Percentiles rank a stretch among this genome's conserved stretches.
Conservation (phyloP, 2,888 invertebrate genomes). For the Mesoligia furuncula region DNA sequence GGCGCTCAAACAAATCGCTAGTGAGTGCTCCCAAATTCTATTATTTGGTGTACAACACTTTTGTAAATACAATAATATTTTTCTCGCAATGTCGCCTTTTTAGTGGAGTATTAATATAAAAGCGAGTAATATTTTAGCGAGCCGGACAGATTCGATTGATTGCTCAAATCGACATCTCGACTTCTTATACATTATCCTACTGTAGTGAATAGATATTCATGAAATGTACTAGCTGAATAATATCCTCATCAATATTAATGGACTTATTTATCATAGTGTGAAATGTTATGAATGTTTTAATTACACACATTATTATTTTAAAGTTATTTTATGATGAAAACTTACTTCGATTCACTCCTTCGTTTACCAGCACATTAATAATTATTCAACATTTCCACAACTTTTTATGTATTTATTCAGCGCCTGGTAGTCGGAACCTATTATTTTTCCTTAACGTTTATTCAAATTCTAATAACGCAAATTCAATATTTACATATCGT, state of each 20-base stretch:
- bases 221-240: constrained; percentile 8
- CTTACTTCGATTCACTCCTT: not conserved
- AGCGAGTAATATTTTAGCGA: constrained; percentile 24
- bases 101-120: constrained; percentile 25
- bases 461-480: constrained; percentile 66
- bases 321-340: not conserved
- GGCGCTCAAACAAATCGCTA: constrained; percentile 87
- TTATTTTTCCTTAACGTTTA: constrained; percentile 58
- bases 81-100: constrained; percentile 22
- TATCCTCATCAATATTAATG: constrained; percentile 43
- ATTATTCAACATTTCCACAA: constrained; percentile 35
- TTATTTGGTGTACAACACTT: constrained; percentile 48
- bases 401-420: constrained; percentile 45
- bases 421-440: constrained; percentile 38
- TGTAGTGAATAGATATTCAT: constrained; percentile 15
- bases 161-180: constrained; percentile 13
- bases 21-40: constrained; percentile 80
- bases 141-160: constrained; percentile 24
- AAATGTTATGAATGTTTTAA: constrained; percentile 23
- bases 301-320: constrained; percentile 19
- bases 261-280: constrained; percentile 23
- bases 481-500: constrained; percentile 70
- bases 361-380: constrained; percentile 21
- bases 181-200: constrained; percentile 11
- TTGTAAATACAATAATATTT: constrained; percentile 43